Base-by-base conservation (phyloP, 2,113 vertebrate species). In the Pagrus major region DNA sequence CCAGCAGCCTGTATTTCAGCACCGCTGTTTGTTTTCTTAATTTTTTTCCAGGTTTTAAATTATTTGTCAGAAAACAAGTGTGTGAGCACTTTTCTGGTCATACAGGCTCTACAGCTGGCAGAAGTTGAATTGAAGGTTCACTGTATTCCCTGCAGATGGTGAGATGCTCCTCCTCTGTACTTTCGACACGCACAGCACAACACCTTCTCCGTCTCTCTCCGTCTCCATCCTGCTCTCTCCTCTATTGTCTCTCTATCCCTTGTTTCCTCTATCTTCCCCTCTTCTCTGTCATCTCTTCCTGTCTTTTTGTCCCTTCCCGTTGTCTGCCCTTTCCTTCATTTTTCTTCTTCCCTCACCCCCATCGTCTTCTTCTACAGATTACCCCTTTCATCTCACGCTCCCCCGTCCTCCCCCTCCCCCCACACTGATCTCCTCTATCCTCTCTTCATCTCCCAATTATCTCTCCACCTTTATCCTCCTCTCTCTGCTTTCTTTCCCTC, bases 101-200 rank as follows among this genome's bases (percentile, higher is more conserved):
- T 52, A 27, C 76, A 20, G 42, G 10, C 72, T 78, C 56, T 80
- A 59, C 74, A 61, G 73, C 70, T 83, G 86, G 71, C 81, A 78
- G 72, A 16, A 44, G 49, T 21, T 76, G 59, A 79, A 60, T 64
- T 29, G 55, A 79, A 76, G 46, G 44, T 81, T 80, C 29, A 4
- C 63, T 7, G n/a, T 73, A 51, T 78, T 81, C 77, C 79, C 71
- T 20, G 49, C 72, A 76, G 74, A 68, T 23, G 39, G 46, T 47
- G 55, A 49, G 23, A 46, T 20, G 27, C 58, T 61, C 39, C 31
- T 75, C 35, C 16, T 76, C 41, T 29, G 59, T n/a, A 29, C 37
- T 23, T 31, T 42, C 33, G 14, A 56, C 20, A 47, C n/a, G n/a
- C n/a, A n/a, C n/a, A n/a, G n/a, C 41, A 63, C 27, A 12, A 46